Evolutionary conservation across 1,140 invertebrate species (phyloP).

Genomic region (Dufourea novaeangliae): DNA sequence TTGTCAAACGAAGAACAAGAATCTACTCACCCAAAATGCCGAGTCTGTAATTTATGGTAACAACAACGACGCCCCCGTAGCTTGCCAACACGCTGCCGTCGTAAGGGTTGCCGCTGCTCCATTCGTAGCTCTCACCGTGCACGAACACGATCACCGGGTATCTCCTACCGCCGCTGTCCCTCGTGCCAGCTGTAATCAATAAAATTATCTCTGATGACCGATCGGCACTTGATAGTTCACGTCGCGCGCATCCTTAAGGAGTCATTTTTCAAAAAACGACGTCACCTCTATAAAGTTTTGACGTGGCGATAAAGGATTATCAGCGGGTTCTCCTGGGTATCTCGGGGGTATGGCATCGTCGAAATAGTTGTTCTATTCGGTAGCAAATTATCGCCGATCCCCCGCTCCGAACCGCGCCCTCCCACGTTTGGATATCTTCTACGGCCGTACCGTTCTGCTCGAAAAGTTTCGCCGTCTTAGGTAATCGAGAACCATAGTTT

Average conservation of each 20-base stretch:
- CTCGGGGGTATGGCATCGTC: background rate
- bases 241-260: conserved; percentile 50
- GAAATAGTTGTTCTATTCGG: background rate
- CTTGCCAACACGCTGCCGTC: conserved; percentile 96
- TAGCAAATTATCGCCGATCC: conserved; percentile 6
- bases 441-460: background rate
- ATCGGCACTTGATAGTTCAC: conserved; percentile 60
- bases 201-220: conserved; percentile 74
- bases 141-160: conserved; percentile 97
- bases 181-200: conserved; percentile 85
- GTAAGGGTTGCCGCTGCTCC: conserved; percentile 97
- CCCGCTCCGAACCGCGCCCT: background rate
- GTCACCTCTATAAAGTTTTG: conserved; percentile 59
- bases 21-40: conserved; percentile 94
- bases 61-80: conserved; percentile 95
- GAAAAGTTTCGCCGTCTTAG: background rate
- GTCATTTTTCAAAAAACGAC: conserved; percentile 65
- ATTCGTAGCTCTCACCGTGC: conserved; percentile 97
- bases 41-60: conserved; percentile 98
- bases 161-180: conserved; percentile 83
- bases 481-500: conserved; percentile 5
- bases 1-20: background rate
- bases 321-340: background rate
- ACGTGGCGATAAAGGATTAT: conserved; percentile 60
- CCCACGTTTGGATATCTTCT: background rate